Percentiles rank a stretch among this genome's conserved stretches.
phyloP scores from a whole-genome alignment of 2,888 invertebrate genomes.

The Rhagonycha lutea region DNA sequence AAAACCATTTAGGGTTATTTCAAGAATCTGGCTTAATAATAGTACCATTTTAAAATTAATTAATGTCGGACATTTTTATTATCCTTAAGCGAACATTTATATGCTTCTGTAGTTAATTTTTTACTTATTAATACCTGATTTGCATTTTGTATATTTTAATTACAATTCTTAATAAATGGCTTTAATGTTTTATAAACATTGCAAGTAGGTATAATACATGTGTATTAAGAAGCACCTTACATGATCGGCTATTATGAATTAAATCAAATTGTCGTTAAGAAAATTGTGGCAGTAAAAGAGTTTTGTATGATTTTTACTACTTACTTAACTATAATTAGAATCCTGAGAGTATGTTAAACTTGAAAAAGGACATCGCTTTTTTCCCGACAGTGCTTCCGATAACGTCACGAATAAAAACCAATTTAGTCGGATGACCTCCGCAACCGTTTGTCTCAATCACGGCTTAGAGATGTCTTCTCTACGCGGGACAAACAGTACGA shows the following conservation, averaged over 20 bases:
- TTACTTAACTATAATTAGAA: conserved; percentile 24
- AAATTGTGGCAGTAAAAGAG: neutral
- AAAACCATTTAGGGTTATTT: conserved; percentile 17
- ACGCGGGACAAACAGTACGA: conserved; percentile 49
- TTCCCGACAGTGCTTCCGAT: conserved; percentile 37
- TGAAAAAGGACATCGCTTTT: conserved; percentile 28
- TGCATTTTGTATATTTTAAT: neutral
- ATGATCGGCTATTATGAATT: neutral
- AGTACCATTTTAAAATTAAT: conserved; percentile 8
- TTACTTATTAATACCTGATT: conserved; percentile 2
- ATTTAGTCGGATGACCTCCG: conserved; percentile 54
- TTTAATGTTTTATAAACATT: neutral
- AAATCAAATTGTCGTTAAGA: neutral
- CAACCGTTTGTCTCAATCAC: conserved; percentile 57
- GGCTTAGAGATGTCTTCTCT: conserved; percentile 52
- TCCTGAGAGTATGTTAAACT: conserved; percentile 25
- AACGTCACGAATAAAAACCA: conserved; percentile 54
- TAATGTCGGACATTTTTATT: conserved; percentile 4
- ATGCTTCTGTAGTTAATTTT: conserved; percentile 1
- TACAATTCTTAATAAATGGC: neutral
- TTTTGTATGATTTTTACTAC: neutral
- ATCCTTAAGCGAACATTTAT: neutral
- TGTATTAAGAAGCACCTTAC: neutral
- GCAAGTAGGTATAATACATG: neutral
- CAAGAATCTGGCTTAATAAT: conserved; percentile 15